phyloP scores from a whole-genome alignment of 1,140 invertebrate genomes.

The Subanguina moxae region DNA sequence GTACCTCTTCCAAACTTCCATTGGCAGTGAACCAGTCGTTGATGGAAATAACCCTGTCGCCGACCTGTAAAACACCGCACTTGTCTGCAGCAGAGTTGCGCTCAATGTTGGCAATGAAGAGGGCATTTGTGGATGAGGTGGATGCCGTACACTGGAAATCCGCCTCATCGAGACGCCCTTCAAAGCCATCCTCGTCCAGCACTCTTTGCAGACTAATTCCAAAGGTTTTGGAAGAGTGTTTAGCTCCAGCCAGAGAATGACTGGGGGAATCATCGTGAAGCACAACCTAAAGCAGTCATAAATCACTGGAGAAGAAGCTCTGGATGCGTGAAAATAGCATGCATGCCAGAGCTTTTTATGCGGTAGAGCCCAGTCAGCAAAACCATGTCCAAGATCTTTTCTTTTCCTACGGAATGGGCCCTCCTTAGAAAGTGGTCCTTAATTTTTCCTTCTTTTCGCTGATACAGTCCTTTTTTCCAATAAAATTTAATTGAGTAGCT shows the following conservation, averaged over 20 bases:
- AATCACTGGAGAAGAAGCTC: too few relatives aligned
- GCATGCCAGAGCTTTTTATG: too few relatives aligned
- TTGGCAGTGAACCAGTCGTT: conserved; percentile 67
- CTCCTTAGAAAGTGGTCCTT: too few relatives aligned
- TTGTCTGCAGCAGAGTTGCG: conserved; percentile 71
- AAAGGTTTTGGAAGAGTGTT: conserved; percentile 57
- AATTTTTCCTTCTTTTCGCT: too few relatives aligned
- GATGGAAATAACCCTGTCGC: conserved; percentile 76
- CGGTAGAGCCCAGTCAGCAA: too few relatives aligned
- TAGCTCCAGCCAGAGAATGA: conserved; percentile 61
- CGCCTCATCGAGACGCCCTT: conserved; percentile 10
- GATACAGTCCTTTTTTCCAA: too few relatives aligned
- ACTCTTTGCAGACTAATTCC: conserved; percentile 61
- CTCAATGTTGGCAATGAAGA: conserved; percentile 68
- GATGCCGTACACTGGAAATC: neutral
- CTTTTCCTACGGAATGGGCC: too few relatives aligned
- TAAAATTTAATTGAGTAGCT: too few relatives aligned
- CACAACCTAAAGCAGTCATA: too few relatives aligned
- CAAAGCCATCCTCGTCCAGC: conserved; percentile 22
- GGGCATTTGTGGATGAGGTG: conserved; percentile 35
- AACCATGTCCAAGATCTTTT: too few relatives aligned
- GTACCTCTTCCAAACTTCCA: conserved; percentile 63
- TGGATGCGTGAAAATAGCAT: too few relatives aligned
- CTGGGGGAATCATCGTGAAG: too few relatives aligned
- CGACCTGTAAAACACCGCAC: conserved; percentile 75